Percentiles rank a stretch among this genome's conserved stretches.
phyloP scores from a whole-genome alignment of 2,888 invertebrate species.

The Euzetes globulus region DNA sequence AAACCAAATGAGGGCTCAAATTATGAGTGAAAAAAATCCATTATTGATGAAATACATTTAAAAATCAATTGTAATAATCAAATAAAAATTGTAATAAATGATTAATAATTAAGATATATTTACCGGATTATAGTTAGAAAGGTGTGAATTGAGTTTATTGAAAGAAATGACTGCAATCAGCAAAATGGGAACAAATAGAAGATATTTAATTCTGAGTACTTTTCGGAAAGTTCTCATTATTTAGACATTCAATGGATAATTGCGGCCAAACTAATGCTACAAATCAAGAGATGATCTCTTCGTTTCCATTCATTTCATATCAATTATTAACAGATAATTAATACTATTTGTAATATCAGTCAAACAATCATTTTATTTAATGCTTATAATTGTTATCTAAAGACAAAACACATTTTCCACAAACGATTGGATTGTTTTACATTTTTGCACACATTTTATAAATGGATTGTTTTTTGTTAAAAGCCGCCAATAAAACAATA shows the following conservation, averaged over 20 bases:
- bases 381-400: too few species aligned
- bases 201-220: conserved; percentile 2
- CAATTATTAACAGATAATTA: neutral
- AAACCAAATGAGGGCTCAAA: neutral
- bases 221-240: neutral
- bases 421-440: too few species aligned
- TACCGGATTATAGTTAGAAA: conserved; percentile 13
- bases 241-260: neutral
- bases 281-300: neutral
- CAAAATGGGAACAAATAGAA: conserved; percentile 4
- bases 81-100: neutral
- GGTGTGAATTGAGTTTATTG: conserved; percentile 18
- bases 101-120: neutral
- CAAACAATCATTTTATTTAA: too few species aligned
- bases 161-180: neutral
- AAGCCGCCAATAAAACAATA: too few species aligned
- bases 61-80: neutral
- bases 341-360: too few species aligned
- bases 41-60: neutral
- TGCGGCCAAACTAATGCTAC: neutral
- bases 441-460: too few species aligned
- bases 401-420: too few species aligned
- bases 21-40: neutral
- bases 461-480: too few species aligned
- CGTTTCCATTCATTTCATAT: neutral